phyloP scores from a whole-genome alignment of 2,797 vertebrate genomes.

The Centropyge bicolor region DNA sequence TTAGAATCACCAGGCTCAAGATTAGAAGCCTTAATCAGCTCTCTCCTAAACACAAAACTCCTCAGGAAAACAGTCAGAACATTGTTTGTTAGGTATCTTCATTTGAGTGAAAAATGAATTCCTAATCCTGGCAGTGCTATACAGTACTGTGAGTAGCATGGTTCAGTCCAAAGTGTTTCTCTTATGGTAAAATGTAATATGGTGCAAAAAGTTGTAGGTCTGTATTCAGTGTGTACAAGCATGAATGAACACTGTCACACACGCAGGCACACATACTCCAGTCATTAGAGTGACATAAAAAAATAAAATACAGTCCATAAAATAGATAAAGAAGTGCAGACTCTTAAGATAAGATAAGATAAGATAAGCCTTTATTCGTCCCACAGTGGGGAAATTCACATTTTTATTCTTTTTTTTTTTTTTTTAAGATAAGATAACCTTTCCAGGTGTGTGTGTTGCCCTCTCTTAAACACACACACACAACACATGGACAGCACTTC shows the following conservation, averaged over 20 bases:
- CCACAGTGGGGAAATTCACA: too few relatives aligned
- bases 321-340: background rate
- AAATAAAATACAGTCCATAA: background rate
- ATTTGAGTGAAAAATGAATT: background rate
- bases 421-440: too few relatives aligned
- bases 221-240: too few relatives aligned
- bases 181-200: background rate
- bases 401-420: too few relatives aligned
- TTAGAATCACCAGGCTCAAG: slow-evolving; percentile 2
- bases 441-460: background rate
- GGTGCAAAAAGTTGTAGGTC: background rate
- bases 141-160: background rate
- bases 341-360: too few relatives aligned
- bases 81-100: background rate
- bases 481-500: background rate
- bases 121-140: background rate
- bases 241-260: too few relatives aligned
- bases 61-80: background rate
- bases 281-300: background rate
- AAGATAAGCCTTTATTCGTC: too few relatives aligned
- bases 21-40: slow-evolving; percentile 27
- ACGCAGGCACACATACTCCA: background rate
- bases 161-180: background rate
- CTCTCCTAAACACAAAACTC: background rate
- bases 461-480: background rate